Conservation (phyloP, 2,113 vertebrate species). For the Saimiri boliviensis region DNA sequence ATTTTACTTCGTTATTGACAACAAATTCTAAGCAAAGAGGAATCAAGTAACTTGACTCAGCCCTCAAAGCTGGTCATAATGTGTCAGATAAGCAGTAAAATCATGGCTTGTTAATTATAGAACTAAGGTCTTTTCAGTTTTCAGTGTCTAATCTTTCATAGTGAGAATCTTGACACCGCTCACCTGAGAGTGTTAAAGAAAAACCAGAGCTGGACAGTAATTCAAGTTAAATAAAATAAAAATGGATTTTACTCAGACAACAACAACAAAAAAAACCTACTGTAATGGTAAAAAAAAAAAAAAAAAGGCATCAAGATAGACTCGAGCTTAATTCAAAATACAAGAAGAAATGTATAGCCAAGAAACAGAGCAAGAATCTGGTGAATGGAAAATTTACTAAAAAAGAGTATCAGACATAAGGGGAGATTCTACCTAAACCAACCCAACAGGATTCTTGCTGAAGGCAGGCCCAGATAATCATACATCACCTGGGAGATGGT, state of each 20-base stretch:
- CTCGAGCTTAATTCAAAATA: neutral
- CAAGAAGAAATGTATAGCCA: neutral
- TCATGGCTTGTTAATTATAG: neutral
- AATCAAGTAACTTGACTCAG: neutral
- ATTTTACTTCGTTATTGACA: conserved; percentile 18
- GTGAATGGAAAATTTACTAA: neutral
- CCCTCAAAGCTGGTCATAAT: neutral
- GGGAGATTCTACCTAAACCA: neutral
- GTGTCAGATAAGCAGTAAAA: neutral
- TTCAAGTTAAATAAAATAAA: neutral
- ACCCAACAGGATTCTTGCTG: neutral
- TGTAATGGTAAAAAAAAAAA: neutral
- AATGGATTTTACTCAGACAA: neutral
- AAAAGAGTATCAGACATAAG: neutral
- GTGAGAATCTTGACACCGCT: neutral
- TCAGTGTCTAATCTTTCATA: neutral
- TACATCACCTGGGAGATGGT: neutral
- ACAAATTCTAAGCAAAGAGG: neutral
- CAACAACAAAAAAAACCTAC: neutral
- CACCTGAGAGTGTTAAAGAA: neutral
- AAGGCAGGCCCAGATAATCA: neutral
- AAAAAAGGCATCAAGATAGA: neutral
- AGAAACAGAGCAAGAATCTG: rapidly evolving
- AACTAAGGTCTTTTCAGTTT: neutral
- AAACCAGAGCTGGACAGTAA: neutral